phyloP scores from a whole-genome alignment of 2,113 vertebrate species.

The Epinephelus fuscoguttatus region DNA sequence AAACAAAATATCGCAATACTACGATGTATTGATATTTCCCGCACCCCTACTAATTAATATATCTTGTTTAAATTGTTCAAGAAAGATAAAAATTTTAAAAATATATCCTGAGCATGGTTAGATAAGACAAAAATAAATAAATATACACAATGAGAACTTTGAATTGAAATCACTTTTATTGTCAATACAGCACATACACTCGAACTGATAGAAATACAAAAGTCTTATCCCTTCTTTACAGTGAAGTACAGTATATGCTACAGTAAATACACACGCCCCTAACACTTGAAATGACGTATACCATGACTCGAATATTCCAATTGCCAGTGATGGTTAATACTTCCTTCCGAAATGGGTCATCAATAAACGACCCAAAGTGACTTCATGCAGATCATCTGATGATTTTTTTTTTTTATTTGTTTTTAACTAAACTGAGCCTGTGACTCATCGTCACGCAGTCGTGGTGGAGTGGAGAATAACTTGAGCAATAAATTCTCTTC shows the following conservation, averaged over 20 bases:
- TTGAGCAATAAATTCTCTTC: constrained; percentile 17
- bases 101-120: no score
- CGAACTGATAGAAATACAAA: constrained; percentile 75
- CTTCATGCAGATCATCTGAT: constrained; percentile 53
- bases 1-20: no score
- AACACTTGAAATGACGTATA: constrained; percentile 59
- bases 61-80: neutral
- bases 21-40: no score
- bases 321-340: constrained; percentile 34
- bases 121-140: neutral
- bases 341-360: constrained; percentile 22
- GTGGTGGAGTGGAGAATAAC: constrained; percentile 4
- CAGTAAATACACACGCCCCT: constrained; percentile 57
- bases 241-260: constrained; percentile 70
- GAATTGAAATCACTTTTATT: constrained; percentile 77
- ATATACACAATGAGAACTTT: neutral
- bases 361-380: constrained; percentile 40
- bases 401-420: neutral
- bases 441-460: constrained; percentile 1
- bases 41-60: no score
- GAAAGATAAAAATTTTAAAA: neutral
- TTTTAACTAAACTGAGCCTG: constrained; percentile 15
- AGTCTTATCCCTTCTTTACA: constrained; percentile 71
- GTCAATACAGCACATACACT: constrained; percentile 76
- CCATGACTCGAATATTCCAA: constrained; percentile 27